A percentile compares a stretch with the other conserved stretches of the same genome.
Conservation (phyloP, 2,113 vertebrate species). For the Neolamprologus variostigma region DNA sequence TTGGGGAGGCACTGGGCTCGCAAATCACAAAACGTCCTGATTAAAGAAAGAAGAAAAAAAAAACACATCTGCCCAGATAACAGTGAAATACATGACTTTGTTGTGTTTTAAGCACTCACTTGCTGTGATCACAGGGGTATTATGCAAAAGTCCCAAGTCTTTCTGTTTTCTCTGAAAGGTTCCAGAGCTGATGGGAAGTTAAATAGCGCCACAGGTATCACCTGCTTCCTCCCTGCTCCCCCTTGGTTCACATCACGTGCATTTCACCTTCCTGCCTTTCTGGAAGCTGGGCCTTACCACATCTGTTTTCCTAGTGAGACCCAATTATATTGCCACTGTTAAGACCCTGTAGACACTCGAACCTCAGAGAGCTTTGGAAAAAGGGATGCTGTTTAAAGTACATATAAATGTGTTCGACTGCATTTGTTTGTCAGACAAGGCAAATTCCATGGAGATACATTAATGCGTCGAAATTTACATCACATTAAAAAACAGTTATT, state of each 20-base stretch:
- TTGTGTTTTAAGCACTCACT: not conserved
- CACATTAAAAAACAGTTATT: not conserved
- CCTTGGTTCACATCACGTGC: not conserved
- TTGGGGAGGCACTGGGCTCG: not conserved
- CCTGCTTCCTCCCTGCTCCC: not conserved
- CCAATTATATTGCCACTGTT: not conserved
- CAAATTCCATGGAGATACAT: not conserved
- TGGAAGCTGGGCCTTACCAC: not conserved
- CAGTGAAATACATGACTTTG: not conserved
- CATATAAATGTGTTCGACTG: not conserved
- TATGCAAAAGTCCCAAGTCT: not conserved
- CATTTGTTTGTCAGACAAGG: not conserved
- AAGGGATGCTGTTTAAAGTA: not conserved
- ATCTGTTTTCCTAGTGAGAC: not conserved
- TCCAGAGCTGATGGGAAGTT: conserved; percentile 1
- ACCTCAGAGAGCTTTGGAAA: not conserved
- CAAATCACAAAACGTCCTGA: not conserved
- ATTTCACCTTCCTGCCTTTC: not conserved
- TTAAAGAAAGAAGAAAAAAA: not conserved
- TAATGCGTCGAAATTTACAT: not conserved
- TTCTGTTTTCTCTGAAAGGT: not conserved
- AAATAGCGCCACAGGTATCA: not conserved
- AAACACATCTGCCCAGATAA: not conserved
- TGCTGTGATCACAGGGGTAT: not conserved
- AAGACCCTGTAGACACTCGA: not conserved